phyloP scores from a whole-genome alignment of 1,140 invertebrate species.

The Wasmannia auropunctata region DNA sequence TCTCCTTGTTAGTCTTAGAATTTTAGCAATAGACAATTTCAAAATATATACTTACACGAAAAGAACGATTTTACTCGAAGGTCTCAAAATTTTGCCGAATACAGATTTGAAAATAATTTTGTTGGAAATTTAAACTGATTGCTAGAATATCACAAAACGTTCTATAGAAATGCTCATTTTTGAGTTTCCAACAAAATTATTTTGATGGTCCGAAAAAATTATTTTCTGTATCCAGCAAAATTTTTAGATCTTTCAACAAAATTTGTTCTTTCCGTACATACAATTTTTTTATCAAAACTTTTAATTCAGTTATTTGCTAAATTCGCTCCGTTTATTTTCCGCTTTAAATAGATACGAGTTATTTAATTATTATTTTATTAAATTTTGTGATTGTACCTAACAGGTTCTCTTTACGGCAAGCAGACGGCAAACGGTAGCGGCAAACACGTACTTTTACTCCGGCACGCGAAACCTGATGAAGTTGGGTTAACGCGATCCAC shows the following conservation, averaged over 20 bases:
- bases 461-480: conserved; percentile 73
- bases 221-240: no score
- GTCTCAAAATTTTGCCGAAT: no score
- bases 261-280: no score
- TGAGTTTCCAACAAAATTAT: no score
- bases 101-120: no score
- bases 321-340: background rate
- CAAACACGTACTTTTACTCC: conserved; percentile 58
- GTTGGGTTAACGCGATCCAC: conserved; percentile 14
- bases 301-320: background rate
- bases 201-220: no score
- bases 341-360: background rate
- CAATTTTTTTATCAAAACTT: background rate
- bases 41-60: no score
- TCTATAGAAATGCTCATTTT: no score
- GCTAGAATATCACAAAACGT: no score
- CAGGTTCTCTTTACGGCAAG: conserved; percentile 77
- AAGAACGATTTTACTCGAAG: no score
- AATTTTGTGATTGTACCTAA: background rate
- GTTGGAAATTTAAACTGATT: no score
- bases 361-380: background rate
- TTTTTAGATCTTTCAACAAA: no score
- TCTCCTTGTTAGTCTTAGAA: background rate
- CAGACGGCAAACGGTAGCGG: conserved; percentile 72
- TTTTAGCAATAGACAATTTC: background rate